Base-by-base conservation (phyloP, 2,888 invertebrate species). In the Eumerus sabulonum region DNA sequence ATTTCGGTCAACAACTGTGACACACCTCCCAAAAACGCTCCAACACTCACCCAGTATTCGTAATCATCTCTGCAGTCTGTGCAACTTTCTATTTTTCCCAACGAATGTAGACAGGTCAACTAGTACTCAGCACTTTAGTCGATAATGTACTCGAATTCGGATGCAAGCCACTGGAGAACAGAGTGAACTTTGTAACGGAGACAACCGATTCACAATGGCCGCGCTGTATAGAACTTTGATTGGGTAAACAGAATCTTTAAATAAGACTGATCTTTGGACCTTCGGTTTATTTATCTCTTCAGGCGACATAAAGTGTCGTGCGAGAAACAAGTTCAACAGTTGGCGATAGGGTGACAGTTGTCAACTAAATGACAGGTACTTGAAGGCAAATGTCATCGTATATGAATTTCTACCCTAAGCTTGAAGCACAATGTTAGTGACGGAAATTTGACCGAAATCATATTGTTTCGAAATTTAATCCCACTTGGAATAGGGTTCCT, bases 31-130 rank as follows among this genome's bases (percentile, higher is more conserved):
- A 1, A 36, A 27, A 53, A 36, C 13, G 17, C 11, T 66, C 13
- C 14, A n/a, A 3, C 1, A 53, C 74, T 68, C 40, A 79, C 79
- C 79, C 74, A 18, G 79, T 79, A 66, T 79, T 79, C 79, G 70
- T 79, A 9, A 17, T 40, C 12, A 40, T 79, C 50, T 11, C n/a
- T 14, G 35, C 1, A 13, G 14, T 50, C 19, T 44, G 13, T 59
- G 16, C 11, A 56, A 53, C 16, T 62, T 54, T 59, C 16, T 66
- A 38, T 19, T 62, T n/a, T 48, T 35, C 36, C 17, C 9, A 72
- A 72, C 50, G 36, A 36, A n/a, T n/a, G n/a, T n/a, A n/a, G n/a
- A n/a, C n/a, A n/a, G n/a, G n/a, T n/a, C n/a, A n/a, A n/a, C n/a
- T n/a, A n/a, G n/a, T n/a, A n/a, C n/a, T n/a, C n/a, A n/a, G n/a